These are phyloP conservation scores for Polia nebulosa DNA, from an alignment of 2,888 invertebrate species.

Conservation along the genomic window DNA sequence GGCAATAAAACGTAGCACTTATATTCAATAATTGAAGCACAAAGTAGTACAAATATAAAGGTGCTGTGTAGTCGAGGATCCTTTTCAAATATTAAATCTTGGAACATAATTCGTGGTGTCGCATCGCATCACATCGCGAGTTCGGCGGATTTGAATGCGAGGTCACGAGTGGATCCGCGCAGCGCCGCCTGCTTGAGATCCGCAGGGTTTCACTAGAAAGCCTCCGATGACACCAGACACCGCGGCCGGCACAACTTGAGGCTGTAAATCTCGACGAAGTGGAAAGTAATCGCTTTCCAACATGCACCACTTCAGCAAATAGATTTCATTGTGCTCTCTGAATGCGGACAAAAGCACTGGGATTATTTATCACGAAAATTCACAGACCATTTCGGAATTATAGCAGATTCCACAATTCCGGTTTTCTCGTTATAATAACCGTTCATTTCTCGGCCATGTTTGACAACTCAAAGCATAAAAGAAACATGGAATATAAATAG, in stretches of 20 bases:
- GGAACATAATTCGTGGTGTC: constrained; percentile 56
- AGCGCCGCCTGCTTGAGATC: constrained; percentile 52
- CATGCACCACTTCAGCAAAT: constrained; percentile 69
- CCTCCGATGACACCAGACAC: constrained; percentile 79
- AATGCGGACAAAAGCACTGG: constrained; percentile 46
- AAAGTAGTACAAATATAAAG: constrained; percentile 8
- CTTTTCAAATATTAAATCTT: constrained; percentile 46
- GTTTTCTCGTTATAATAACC: constrained; percentile 53
- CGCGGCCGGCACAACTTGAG: constrained; percentile 72
- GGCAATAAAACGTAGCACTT: constrained; percentile 31
- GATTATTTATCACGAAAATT: constrained; percentile 52
- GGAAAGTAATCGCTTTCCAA: constrained; percentile 81
- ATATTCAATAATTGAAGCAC: constrained; percentile 22
- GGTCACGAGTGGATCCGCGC: constrained; percentile 77
- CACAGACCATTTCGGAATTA: constrained; percentile 34
- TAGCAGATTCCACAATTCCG: constrained; percentile 36
- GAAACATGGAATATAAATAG: constrained; percentile 69
- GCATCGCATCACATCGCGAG: constrained; percentile 57
- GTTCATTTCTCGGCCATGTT: constrained; percentile 53
- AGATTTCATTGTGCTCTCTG: constrained; percentile 62
- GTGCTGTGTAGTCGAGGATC: not conserved
- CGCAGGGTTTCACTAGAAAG: constrained; percentile 82
- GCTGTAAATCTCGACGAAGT: constrained; percentile 78
- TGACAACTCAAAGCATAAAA: constrained; percentile 61
- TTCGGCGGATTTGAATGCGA: constrained; percentile 71